phyloP scores from a whole-genome alignment of 2,113 vertebrate genomes.

The Ictalurus punctatus region DNA sequence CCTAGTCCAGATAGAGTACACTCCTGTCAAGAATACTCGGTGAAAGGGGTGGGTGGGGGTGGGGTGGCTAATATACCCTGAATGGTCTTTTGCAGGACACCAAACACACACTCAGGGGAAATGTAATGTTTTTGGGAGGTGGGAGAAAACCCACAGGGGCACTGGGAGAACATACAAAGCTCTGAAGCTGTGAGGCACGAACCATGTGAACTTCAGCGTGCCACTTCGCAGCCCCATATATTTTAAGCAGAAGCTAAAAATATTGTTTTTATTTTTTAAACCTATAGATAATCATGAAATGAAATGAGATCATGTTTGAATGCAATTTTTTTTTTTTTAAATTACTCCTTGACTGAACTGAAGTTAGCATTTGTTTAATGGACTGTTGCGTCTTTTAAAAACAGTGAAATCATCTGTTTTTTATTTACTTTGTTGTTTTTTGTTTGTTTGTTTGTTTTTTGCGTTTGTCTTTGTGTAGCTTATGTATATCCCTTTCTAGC shows the following conservation, averaged over 20 bases:
- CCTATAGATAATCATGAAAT: neutral
- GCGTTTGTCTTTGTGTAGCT: neutral
- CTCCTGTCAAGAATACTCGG: neutral
- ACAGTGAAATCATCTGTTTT: neutral
- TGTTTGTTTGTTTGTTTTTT: neutral
- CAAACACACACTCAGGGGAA: neutral
- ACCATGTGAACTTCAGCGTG: neutral
- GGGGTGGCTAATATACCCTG: neutral
- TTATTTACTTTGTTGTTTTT: neutral
- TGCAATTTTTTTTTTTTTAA: neutral
- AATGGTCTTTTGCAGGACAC: neutral
- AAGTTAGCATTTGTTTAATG: neutral
- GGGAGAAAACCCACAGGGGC: neutral
- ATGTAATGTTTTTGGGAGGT: neutral
- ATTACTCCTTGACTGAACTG: neutral
- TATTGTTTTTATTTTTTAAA: neutral
- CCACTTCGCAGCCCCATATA: neutral
- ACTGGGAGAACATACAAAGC: neutral
- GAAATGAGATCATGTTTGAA: neutral
- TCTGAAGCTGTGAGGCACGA: neutral
- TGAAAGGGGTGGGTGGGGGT: too few species aligned
- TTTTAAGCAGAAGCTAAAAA: neutral
- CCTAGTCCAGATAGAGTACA: neutral
- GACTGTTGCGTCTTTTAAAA: neutral
- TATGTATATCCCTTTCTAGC: neutral